Evolutionary conservation across 2,888 invertebrate species (phyloP).

Genomic region (Tachina lurida): DNA sequence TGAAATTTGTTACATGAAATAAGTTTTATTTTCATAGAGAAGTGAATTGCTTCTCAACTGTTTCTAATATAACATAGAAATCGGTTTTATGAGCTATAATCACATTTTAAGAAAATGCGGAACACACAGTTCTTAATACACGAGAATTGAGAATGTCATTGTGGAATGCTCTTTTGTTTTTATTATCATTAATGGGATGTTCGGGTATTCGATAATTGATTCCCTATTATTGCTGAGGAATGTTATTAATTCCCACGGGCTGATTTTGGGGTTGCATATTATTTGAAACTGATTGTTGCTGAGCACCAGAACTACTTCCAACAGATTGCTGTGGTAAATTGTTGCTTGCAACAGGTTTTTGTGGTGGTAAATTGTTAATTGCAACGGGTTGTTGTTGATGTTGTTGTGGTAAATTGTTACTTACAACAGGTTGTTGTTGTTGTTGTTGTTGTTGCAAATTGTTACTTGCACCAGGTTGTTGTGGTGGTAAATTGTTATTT

Average conservation of each 20-base stretch:
- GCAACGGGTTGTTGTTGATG: slow-evolving; percentile 16
- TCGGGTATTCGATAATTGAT: slow-evolving; percentile 32
- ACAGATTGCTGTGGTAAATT: slow-evolving; percentile 72
- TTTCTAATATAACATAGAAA: no score
- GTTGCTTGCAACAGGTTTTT: no score
- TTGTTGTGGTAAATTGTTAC: slow-evolving; percentile 73
- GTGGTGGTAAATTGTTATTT: slow-evolving; percentile 61
- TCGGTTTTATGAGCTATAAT: no score
- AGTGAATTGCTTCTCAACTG: no score
- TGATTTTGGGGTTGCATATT: no score
- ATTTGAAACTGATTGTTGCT: neutral
- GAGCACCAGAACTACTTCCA: slow-evolving; percentile 72
- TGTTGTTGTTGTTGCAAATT: slow-evolving; percentile 70
- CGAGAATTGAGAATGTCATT: slow-evolving; percentile 24
- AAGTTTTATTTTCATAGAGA: no score
- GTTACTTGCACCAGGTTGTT: slow-evolving; percentile 54
- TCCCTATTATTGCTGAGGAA: slow-evolving; percentile 35
- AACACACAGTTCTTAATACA: no score
- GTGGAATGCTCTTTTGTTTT: slow-evolving; percentile 72
- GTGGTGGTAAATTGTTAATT: no score
- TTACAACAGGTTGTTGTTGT: slow-evolving; percentile 68
- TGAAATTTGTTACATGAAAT: no score
- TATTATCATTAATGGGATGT: slow-evolving; percentile 71
- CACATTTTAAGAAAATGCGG: no score
- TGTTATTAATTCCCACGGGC: no score